Evolutionary conservation across 2,113 vertebrate genomes (phyloP), one percentile per base, ranked within the genome.

Genomic region (Menidia beryllina): DNA sequence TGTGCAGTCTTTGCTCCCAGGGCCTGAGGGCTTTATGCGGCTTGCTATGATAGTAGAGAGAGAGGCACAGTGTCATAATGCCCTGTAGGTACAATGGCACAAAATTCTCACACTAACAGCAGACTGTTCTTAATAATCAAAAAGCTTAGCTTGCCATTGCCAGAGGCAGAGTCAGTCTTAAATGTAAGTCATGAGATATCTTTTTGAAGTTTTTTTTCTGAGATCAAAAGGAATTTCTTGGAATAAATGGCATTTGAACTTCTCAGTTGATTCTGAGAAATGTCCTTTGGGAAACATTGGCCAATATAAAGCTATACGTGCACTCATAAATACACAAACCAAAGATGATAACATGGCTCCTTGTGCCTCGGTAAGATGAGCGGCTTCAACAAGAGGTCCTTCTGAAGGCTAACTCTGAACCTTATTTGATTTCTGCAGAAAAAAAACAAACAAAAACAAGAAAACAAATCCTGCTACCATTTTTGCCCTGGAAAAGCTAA

Each of bases 121-220:
- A 76, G 54, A 84, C 59, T 62, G 49, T 36, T 7, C 3, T 84
- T 69, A 77, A 72, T 72, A 72, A 79, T 76, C 72, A 63, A 57
- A 82, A 69, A 52, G 56, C 72, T 72, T 30, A 7, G 53, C 68
- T 72, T 67, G 58, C 56, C 70, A 65, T 73, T 69, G 53, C 75
- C 68, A 54, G 51, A 82, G 80, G 72, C 72, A 70, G 27, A 62
- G 78, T 69, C 47, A 59, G 57, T 69, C 25, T 67, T 68, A 72
- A 57, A 67, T 63, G 43, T 43, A 51, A 82, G 68, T 57, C 39
- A 11, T 34, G 27, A 62, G 38, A 20, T 26, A 20, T 63, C 53
- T 62, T 82, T 79, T 75, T 30, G n/a, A 77, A 70, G 59, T 70
- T 51, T 47, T 38, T 73, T 69, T 65, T 57, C 36, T 54, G 4